Evolutionary conservation across 2,888 invertebrate genomes (phyloP), one percentile per base, ranked within the genome.

Genomic region (Julus scanicus): DNA sequence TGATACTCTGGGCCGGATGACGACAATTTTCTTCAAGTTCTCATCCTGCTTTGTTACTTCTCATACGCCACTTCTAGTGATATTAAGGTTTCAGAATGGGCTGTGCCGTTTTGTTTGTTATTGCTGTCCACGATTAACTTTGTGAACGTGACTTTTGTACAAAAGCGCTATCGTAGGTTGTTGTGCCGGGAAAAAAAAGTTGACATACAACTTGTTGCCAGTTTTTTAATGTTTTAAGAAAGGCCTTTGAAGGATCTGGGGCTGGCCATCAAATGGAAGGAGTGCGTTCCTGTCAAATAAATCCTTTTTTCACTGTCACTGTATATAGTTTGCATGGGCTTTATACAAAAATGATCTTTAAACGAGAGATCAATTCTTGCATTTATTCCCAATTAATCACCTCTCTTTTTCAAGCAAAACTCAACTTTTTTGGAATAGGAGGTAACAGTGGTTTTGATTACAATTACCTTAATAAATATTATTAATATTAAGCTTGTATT

Each of bases 221-320:
- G 37, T 80, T 80, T 80, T 80, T 80, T 80, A 80, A 80, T 80
- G 80, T 80, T 80, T 80, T 80, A 80, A 80, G 80, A 37, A 80
- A 80, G 80, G 80, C 80, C 80, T 80, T 39, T 37, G 13, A 80
- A 37, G 80, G 80, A 29, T 37, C 80, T 80, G 80, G 29, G 29
- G 80, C 37, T 13, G 80, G 80, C 80, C 80, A 80, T 80, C 80
- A 29, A 80, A 80, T 80, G 80, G 80, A 80, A 80, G 80, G 37
- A 80, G 80, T 80, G 80, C 80, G 80, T 80, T 80, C 80, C 80
- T 80, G 80, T 80, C 80, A 80, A 80, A 80, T 80, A 80, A 80
- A 80, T 80, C 80, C 80, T 80, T 80, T 63, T 80, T 80, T 80
- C 80, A 80, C 80, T 80, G 80, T 80, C 80, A 29, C 13, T 80